phyloP scores from a whole-genome alignment of 2,888 invertebrate species.

The Metellina segmentata region DNA sequence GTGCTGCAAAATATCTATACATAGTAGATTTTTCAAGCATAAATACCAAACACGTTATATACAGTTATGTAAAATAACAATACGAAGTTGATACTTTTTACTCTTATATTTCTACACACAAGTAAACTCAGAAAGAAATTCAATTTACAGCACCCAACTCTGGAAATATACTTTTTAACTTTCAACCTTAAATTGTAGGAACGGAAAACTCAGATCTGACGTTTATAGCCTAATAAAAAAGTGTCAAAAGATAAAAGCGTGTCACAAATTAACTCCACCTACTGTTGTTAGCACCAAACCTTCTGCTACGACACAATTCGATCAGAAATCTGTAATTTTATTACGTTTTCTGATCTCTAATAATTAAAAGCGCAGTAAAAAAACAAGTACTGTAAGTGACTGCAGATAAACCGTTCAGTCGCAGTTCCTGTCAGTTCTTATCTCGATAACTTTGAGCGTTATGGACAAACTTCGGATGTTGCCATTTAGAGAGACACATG shows the following conservation, averaged over 20 bases:
- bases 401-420: not conserved
- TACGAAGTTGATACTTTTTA: too few species aligned
- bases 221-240: conserved; percentile 38
- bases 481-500: conserved; percentile 32
- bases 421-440: conserved; percentile 4
- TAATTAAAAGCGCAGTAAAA: conserved; percentile 1
- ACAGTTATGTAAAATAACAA: too few species aligned
- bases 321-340: conserved; percentile 30
- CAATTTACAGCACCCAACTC: too few species aligned
- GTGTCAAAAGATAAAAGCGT: conserved; percentile 40
- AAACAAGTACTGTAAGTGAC: not conserved
- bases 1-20: too few species aligned
- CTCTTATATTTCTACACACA: too few species aligned
- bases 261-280: conserved; percentile 32
- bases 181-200: not conserved
- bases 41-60: too few species aligned
- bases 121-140: too few species aligned
- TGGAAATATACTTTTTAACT: too few species aligned
- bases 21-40: too few species aligned
- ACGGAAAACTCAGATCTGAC: not conserved
- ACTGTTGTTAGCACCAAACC: not conserved
- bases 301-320: not conserved
- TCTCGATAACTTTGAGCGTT: not conserved
- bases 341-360: conserved; percentile 15
- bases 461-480: conserved; percentile 15